phyloP scores from a whole-genome alignment of 2,113 vertebrate species.

The Tragelaphus imberbis region DNA sequence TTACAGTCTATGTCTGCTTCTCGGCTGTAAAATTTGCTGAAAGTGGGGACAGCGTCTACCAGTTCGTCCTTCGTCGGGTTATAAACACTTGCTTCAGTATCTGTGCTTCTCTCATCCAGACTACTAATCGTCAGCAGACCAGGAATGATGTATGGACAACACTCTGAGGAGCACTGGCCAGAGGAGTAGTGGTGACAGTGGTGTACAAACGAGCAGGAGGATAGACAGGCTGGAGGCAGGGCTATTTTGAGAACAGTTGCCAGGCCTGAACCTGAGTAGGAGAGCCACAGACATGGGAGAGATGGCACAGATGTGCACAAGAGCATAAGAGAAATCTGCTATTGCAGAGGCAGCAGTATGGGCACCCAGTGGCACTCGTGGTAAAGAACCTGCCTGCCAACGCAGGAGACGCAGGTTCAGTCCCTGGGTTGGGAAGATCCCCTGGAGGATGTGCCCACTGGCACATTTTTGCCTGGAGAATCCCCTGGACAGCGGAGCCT shows the following conservation, averaged over 20 bases:
- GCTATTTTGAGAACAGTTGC: neutral
- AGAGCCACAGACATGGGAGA: neutral
- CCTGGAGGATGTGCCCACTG: neutral
- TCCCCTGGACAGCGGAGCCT: neutral
- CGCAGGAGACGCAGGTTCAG: neutral
- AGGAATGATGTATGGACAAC: neutral
- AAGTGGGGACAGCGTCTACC: neutral
- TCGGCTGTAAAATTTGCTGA: neutral
- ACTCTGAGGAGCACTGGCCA: neutral
- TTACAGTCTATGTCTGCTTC: neutral
- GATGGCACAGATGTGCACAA: too few relatives aligned
- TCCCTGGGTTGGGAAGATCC: neutral
- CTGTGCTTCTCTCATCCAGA: neutral
- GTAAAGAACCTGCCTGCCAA: neutral
- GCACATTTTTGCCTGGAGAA: neutral
- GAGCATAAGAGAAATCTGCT: neutral
- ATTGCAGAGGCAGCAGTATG: neutral
- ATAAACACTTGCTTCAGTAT: too few relatives aligned
- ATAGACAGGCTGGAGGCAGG: neutral
- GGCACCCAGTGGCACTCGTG: neutral
- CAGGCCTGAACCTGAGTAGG: neutral
- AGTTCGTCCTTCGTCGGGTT: neutral
- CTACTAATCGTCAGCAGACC: neutral
- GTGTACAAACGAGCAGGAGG: neutral
- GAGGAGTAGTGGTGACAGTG: neutral